Evolutionary conservation across 2,113 vertebrate genomes (phyloP).

Genomic region (Ceuthmochares aereus): DNA sequence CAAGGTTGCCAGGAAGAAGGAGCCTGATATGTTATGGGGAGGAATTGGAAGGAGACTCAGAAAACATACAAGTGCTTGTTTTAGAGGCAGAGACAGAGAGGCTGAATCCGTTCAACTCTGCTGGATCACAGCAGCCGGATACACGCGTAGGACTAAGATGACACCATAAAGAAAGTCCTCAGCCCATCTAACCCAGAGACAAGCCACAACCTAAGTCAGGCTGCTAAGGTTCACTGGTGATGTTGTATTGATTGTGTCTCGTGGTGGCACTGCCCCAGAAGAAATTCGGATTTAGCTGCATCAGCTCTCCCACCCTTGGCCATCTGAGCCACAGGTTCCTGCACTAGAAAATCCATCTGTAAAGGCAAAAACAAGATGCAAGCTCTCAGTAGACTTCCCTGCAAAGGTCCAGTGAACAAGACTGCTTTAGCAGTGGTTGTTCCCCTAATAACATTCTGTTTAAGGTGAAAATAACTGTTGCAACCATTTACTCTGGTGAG

Average conservation of each 20-base stretch:
- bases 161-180: not conserved
- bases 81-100: not conserved
- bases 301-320: not conserved
- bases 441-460: not conserved
- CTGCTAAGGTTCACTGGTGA: not conserved
- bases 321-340: accelerated
- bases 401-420: not conserved
- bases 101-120: not conserved
- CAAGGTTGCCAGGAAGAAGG: not conserved
- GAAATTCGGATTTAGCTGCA: not conserved
- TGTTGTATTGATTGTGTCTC: not conserved
- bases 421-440: not conserved
- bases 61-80: not conserved
- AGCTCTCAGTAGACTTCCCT: not conserved
- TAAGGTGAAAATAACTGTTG: not conserved
- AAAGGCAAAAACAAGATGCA: not conserved
- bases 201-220: not conserved
- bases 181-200: not conserved
- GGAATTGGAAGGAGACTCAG: not conserved
- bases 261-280: not conserved
- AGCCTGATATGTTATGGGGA: not conserved
- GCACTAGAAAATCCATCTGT: accelerated
- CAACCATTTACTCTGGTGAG: not conserved
- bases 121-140: not conserved
- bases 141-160: not conserved